Evolutionary conservation across 2,888 invertebrate genomes (phyloP), one percentile per base, ranked within the genome.

Genomic region (Acrobasis suavella): DNA sequence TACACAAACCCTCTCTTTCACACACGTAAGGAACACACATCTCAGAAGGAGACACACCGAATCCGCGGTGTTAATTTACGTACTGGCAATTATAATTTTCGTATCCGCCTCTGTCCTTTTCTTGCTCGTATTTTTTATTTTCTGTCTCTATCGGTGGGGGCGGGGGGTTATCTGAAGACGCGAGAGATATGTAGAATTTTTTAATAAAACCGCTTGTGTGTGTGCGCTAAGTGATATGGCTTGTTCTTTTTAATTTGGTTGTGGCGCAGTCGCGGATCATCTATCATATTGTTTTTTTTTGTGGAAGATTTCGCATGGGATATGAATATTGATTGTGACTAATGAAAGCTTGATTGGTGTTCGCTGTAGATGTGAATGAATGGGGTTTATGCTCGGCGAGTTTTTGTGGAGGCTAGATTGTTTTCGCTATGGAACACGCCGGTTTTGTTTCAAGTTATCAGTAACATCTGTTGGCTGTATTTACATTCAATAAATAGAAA

Each of bases 221-320:
- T 91, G 91, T 91, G 90, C 90, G 86, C 90, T 91, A 91, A 91
- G 91, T 92, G 91, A 91, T 92, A 91, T 91, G 91, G 82, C 91
- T 89, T 91, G 91, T 91, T 91, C 91, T 90, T 92, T 91, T 92
- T 91, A 91, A 91, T 92, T 92, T 91, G 86, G 90, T 91, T 87
- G 84, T 79, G 74, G 78, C 79, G 81, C 77, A 78, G 80, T 81
- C 72, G 78, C 77, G 81, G 83, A 91, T 89, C 89, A 89, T 91
- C 89, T 89, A 90, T 91, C 90, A 89, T 75, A 75, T 69, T 79
- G 82, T 81, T 83, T 83, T 80, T 70, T 72, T 72, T 70, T 72
- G 72, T 65, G 76, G 74, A 85, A 85, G 86, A 89, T 88, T 89
- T 83, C 90, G 91, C 91, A 87, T 89, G 91, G 91, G 90, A 91